Conservation (phyloP, 2,888 invertebrate species). For the Agonopterix heracliana region DNA sequence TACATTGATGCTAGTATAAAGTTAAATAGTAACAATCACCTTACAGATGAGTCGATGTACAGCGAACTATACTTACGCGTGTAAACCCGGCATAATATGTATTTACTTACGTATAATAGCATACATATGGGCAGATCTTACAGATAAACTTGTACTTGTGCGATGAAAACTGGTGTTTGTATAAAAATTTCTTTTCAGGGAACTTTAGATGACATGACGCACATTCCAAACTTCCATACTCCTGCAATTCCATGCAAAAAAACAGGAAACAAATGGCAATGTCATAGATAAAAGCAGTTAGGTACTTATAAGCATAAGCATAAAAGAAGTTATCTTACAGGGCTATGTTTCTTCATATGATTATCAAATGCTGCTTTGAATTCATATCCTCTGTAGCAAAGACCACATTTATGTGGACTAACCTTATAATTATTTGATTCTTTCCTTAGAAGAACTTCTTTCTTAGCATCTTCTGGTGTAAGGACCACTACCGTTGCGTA, state of each 20-base stretch:
- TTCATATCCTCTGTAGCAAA: slow-evolving; percentile 35
- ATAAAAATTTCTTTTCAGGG: slow-evolving; percentile 21
- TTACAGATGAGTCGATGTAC: too few relatives aligned
- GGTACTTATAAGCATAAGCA: too few relatives aligned
- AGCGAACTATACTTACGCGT: too few relatives aligned
- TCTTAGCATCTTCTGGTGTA: slow-evolving; percentile 30
- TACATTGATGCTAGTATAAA: too few relatives aligned
- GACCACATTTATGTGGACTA: slow-evolving; percentile 31
- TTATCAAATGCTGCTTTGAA: slow-evolving; percentile 29
- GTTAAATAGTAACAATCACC: too few relatives aligned
- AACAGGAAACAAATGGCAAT: too few relatives aligned
- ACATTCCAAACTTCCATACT: slow-evolving; percentile 29
- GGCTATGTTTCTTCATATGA: slow-evolving; percentile 35
- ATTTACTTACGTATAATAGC: slow-evolving; percentile 32
- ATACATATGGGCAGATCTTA: slow-evolving; percentile 32
- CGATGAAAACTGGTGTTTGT: slow-evolving; percentile 25
- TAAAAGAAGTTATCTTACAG: slow-evolving; percentile 19
- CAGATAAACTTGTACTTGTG: slow-evolving; percentile 37
- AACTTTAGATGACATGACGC: slow-evolving; percentile 31
- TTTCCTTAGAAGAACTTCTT: slow-evolving; percentile 32
- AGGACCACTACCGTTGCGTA: slow-evolving; percentile 29
- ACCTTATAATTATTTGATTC: slow-evolving; percentile 33
- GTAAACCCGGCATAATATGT: too few relatives aligned
- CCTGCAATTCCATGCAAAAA: slow-evolving; percentile 16
- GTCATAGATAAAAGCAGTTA: too few relatives aligned